A percentile compares a stretch with the other conserved stretches of the same genome.
These are phyloP conservation scores for Peromyscus polionotus DNA, from an alignment of 2,113 vertebrate genomes.

Conservation along the genomic window DNA sequence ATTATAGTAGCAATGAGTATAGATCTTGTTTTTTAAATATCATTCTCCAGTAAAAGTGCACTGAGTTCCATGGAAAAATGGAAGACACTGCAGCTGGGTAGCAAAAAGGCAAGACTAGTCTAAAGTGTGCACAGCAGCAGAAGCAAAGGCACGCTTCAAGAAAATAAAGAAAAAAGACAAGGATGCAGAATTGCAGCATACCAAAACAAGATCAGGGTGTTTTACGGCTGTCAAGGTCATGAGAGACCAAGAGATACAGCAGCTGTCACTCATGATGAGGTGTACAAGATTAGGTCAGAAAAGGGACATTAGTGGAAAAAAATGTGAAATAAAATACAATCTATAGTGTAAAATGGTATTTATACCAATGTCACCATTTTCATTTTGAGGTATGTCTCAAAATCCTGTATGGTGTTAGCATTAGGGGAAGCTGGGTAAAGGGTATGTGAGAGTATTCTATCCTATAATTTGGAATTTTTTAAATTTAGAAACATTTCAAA, in stretches of 20 bases:
- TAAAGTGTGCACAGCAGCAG: neutral
- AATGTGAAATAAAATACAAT: neutral
- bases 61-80: neutral
- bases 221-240: neutral
- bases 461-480: neutral
- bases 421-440: neutral
- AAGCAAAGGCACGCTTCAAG: neutral
- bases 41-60: neutral
- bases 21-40: constrained; percentile 11
- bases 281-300: neutral
- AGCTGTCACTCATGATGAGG: neutral
- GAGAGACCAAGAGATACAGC: neutral
- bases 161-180: neutral
- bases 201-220: neutral
- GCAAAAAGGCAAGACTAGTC: neutral
- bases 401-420: neutral
- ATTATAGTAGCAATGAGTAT: neutral
- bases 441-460: neutral
- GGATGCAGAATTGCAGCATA: neutral
- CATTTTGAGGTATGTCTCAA: neutral
- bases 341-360: neutral
- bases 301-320: neutral
- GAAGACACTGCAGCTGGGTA: neutral
- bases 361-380: neutral
- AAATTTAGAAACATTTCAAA: constrained; percentile 21